Evolutionary conservation across 1,140 invertebrate species (phyloP).

Genomic region (Himalopsyche phryganea): DNA sequence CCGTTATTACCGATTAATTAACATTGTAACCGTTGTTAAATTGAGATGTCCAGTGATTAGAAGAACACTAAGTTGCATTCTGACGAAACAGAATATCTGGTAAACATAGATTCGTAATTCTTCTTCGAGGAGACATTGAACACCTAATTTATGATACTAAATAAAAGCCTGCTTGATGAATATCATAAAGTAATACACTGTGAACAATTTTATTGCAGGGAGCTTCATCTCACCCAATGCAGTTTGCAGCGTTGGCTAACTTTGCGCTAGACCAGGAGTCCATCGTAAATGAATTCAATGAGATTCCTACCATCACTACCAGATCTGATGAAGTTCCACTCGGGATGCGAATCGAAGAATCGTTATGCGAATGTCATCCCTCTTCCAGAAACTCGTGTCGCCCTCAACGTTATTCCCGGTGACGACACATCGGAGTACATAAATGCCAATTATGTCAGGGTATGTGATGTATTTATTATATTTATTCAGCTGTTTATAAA

Average conservation of each 20-base stretch:
- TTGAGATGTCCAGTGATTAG: no score
- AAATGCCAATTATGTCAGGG: conserved; percentile 86
- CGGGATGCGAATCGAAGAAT: conserved; percentile 86
- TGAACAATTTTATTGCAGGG: no score
- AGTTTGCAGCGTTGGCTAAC: conserved; percentile 69
- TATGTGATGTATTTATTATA: conserved; percentile 44
- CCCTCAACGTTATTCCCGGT: conserved; percentile 62
- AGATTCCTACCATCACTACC: conserved; percentile 73
- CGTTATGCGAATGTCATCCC: conserved; percentile 92
- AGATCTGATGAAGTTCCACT: conserved; percentile 77
- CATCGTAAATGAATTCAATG: conserved; percentile 72
- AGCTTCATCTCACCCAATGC: conserved; percentile 65
- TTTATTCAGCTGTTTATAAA: not conserved
- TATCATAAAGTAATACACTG: no score
- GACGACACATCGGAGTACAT: conserved; percentile 84
- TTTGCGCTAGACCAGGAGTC: conserved; percentile 69
- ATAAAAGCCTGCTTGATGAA: no score
- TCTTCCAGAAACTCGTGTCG: conserved; percentile 82
- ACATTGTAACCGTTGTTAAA: no score
- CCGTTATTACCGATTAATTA: no score
- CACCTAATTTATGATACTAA: no score
- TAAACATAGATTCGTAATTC: no score
- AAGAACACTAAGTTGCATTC: no score
- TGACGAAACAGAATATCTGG: no score
- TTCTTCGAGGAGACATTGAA: no score